Base-by-base conservation (phyloP, 2,797 vertebrate genomes). In the Tenualosa ilisha region DNA sequence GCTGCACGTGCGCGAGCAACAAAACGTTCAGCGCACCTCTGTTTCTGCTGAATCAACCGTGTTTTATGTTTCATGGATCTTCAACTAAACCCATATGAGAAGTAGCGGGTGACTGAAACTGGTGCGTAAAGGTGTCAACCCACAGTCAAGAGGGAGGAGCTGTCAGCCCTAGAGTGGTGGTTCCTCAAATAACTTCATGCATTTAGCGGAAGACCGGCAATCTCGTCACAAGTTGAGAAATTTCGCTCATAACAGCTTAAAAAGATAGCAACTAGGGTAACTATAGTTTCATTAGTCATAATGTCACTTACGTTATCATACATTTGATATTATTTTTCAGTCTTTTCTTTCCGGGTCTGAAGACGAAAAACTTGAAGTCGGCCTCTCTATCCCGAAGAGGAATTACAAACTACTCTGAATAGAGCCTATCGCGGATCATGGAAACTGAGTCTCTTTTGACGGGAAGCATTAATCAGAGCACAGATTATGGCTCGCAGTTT, bases 371-470 rank as follows among this genome's bases (percentile, higher is more conserved):
- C 56, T 46, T 46, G 46, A 1, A 59, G 54, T 17, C 31, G 50
- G 12, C 50, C 50, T 17, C 17, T 20, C 53, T 56, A 56, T 17
- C 53, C 53, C 53, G 12, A 17, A 17, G 20, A 56, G 53, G 15
- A 20, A 56, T 17, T 17, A 24, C 24, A 26, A 61, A 61, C 59
- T 4, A 61, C 31, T 31, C 31, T 31, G 22, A 1, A 61, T 22
- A 8, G 1, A 68, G 61, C 20, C 59, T 26, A 13, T 26, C 63
- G 13, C 13, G 31, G 54, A 9, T 91, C 79, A 95, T 96, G 95
- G 95, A 96, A 86, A 89, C 93, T 0, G 92, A 95, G 46, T 59
- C 87, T 43, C 90, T 96, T 82, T 85, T 96, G 84, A 9, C 82
- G 50, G 90, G 89, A 3, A 79, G 65, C n/a, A 84, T 87, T 3